Conservation (phyloP, 2,113 vertebrate genomes). For the Nanorana parkeri region DNA sequence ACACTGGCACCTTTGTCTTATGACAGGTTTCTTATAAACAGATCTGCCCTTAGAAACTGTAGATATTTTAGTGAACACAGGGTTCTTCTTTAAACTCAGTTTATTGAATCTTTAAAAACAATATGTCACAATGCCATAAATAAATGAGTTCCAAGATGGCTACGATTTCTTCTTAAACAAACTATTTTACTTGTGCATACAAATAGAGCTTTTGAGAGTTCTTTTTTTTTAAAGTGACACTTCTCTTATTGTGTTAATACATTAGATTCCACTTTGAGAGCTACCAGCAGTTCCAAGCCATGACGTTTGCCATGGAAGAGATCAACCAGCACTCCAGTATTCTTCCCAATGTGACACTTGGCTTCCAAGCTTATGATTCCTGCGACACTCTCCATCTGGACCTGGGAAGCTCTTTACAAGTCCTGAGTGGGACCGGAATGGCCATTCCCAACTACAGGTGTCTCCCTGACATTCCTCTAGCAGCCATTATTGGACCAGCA, state of each 20-base stretch:
- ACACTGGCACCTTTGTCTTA: too few species aligned
- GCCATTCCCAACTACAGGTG: not conserved
- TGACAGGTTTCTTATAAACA: too few species aligned
- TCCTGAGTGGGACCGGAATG: not conserved
- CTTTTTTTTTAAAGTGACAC: too few species aligned
- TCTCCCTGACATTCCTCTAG: slow-evolving; percentile 15
- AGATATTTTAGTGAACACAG: too few species aligned
- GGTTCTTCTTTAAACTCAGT: too few species aligned
- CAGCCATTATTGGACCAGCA: slow-evolving; percentile 64
- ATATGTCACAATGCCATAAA: too few species aligned
- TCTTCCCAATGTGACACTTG: slow-evolving; percentile 8
- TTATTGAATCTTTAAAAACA: too few species aligned
- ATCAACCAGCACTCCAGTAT: slow-evolving; percentile 3
- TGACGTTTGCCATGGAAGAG: not conserved
- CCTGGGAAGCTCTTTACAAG: not conserved
- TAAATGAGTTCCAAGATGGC: too few species aligned
- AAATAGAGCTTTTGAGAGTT: too few species aligned
- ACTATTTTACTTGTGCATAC: too few species aligned
- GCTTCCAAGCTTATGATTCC: slow-evolving; percentile 6
- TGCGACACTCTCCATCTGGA: not conserved
- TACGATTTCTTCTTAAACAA: too few species aligned
- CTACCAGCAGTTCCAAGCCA: not conserved
- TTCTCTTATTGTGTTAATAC: not conserved
- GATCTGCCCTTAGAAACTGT: too few species aligned
- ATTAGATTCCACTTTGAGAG: not conserved